Evolutionary conservation across 2,113 vertebrate genomes (phyloP).

Genomic region (Leucopternis melanops): DNA sequence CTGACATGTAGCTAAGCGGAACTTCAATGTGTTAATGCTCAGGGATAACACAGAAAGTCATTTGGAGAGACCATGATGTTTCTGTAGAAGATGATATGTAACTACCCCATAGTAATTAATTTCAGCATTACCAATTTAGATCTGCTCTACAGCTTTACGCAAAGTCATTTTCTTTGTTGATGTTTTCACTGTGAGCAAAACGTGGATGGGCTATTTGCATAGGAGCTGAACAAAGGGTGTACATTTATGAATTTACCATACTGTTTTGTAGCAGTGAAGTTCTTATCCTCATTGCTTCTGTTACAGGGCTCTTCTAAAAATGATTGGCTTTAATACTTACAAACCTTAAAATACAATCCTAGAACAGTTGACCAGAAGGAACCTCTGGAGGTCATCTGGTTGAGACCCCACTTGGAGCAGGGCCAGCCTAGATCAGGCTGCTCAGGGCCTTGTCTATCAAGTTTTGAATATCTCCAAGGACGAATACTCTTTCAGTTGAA

Average conservation of each 20-base stretch:
- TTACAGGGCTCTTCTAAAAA: background rate
- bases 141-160: too few species aligned
- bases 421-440: background rate
- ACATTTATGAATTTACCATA: background rate
- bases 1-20: too few species aligned
- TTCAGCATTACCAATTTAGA: too few species aligned
- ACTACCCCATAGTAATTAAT: too few species aligned
- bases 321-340: accelerated
- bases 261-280: background rate
- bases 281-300: background rate
- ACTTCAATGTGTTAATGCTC: too few species aligned
- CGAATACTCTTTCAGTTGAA: background rate
- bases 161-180: too few species aligned
- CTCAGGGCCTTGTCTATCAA: background rate
- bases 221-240: too few species aligned
- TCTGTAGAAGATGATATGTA: too few species aligned
- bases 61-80: too few species aligned
- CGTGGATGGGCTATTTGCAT: too few species aligned
- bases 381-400: background rate
- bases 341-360: background rate
- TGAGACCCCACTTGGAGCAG: background rate
- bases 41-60: too few species aligned
- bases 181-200: too few species aligned
- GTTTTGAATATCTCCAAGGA: background rate
- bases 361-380: background rate